phyloP scores from a whole-genome alignment of 2,888 invertebrate genomes.

The Temnothorax rugatulus region DNA sequence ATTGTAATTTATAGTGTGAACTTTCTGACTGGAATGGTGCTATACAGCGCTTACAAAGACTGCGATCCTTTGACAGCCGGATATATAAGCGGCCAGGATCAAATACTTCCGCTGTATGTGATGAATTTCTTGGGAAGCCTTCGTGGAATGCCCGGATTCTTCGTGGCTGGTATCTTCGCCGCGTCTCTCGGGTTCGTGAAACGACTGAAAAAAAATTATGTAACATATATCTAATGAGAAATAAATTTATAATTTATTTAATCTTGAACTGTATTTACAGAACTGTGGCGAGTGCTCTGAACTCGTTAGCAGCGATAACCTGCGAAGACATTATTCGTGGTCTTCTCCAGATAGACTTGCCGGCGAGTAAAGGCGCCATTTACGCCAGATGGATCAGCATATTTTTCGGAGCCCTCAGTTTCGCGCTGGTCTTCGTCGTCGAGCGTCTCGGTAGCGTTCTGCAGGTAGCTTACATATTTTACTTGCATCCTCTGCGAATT shows the following conservation, averaged over 20 bases:
- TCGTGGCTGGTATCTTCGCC: constrained; percentile 98
- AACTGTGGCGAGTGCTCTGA: constrained; percentile 97
- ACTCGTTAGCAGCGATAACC: constrained; percentile 96
- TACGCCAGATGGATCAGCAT: constrained; percentile 91
- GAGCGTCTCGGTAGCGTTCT: constrained; percentile 95
- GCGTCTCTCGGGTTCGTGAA: constrained; percentile 95
- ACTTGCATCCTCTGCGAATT: neutral
- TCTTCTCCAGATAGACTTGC: constrained; percentile 90
- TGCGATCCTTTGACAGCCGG: constrained; percentile 94
- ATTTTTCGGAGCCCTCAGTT: constrained; percentile 91
- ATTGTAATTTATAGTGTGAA: constrained; percentile 94
- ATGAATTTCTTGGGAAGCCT: constrained; percentile 93
- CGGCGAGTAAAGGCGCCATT: constrained; percentile 92
- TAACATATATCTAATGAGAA: neutral
- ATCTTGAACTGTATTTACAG: constrained; percentile 86
- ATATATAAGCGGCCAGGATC: constrained; percentile 91
- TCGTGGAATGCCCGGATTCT: constrained; percentile 95
- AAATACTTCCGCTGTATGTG: constrained; percentile 96
- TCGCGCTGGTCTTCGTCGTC: constrained; percentile 94
- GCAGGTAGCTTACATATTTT: constrained; percentile 87
- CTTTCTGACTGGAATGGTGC: constrained; percentile 94
- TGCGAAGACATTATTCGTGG: constrained; percentile 95
- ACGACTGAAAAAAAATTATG: neutral
- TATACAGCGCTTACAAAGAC: constrained; percentile 92
- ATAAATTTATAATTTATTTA: neutral